A percentile compares a stretch with the other conserved stretches of the same genome.
These are phyloP conservation scores for silkworm (Bombyx mori) DNA, from an alignment of 1,140 invertebrate species.

Conservation along the genomic window DNA sequence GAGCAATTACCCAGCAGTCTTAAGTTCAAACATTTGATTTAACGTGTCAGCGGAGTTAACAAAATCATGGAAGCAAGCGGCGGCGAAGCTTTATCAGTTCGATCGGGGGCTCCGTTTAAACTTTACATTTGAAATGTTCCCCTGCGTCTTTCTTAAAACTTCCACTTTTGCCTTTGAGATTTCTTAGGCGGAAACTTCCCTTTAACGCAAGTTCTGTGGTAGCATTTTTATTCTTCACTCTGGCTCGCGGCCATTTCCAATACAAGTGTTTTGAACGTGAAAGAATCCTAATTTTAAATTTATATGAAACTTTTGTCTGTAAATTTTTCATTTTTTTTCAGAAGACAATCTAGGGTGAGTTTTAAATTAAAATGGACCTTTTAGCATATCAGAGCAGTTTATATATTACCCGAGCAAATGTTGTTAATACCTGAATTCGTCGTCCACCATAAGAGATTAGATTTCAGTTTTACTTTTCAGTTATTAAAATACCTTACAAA, in stretches of 20 bases:
- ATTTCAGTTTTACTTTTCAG: too few relatives aligned
- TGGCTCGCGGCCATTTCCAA: conserved; percentile 18
- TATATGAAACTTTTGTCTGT: too few relatives aligned
- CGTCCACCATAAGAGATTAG: too few relatives aligned
- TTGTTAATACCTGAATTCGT: too few relatives aligned
- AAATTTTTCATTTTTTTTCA: too few relatives aligned
- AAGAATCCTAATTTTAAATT: too few relatives aligned
- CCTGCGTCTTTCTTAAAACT: conserved; percentile 38
- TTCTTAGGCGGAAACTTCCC: conserved; percentile 36
- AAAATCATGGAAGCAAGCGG: conserved; percentile 33
- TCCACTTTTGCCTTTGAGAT: conserved; percentile 39
- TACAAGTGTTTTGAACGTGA: conserved; percentile 8
- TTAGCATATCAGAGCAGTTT: too few relatives aligned
- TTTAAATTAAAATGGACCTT: too few relatives aligned
- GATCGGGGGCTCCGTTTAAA: conserved; percentile 28
- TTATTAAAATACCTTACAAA: too few relatives aligned
- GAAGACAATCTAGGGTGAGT: too few relatives aligned
- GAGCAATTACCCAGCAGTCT: background rate
- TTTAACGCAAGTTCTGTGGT: conserved; percentile 27
- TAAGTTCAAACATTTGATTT: conserved; percentile 14
- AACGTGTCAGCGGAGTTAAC: conserved; percentile 21
- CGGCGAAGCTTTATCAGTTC: conserved; percentile 26
- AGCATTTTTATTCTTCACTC: conserved; percentile 24
- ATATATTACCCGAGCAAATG: too few relatives aligned
- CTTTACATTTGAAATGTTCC: conserved; percentile 36